Conservation (phyloP, 2,797 vertebrate species). For the Peromyscus attwateri region DNA sequence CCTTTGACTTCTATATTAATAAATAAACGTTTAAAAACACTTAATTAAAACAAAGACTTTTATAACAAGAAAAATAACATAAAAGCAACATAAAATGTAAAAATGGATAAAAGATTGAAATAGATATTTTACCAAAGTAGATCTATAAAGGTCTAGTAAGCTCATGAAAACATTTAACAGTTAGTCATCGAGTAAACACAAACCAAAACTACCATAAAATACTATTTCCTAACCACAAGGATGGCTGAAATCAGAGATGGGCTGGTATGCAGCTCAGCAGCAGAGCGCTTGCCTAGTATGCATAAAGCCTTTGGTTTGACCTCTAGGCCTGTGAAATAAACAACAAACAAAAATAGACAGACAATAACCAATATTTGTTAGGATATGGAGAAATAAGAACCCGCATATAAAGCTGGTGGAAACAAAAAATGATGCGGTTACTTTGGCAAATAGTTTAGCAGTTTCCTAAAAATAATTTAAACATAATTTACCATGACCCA, state of each 20-base stretch:
- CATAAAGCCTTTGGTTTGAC: neutral
- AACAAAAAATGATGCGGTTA: neutral
- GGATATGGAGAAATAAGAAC: neutral
- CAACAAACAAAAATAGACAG: neutral
- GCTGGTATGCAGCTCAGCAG: neutral
- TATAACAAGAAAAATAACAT: neutral
- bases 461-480: constrained; percentile 32
- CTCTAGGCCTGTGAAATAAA: neutral
- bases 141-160: neutral
- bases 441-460: neutral
- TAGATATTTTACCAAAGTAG: neutral
- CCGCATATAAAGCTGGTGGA: neutral
- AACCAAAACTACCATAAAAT: constrained; percentile 41
- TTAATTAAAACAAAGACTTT: neutral
- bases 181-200: constrained; percentile 10
- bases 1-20: neutral
- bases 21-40: neutral
- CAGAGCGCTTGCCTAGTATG: neutral
- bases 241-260: neutral
- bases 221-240: neutral
- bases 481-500: neutral
- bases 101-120: constrained; percentile 3
- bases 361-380: neutral
- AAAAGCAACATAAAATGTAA: neutral
- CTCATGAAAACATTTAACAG: constrained; percentile 9